Evolutionary conservation across 2,113 vertebrate species (phyloP).

Genomic region (Uria aalge): DNA sequence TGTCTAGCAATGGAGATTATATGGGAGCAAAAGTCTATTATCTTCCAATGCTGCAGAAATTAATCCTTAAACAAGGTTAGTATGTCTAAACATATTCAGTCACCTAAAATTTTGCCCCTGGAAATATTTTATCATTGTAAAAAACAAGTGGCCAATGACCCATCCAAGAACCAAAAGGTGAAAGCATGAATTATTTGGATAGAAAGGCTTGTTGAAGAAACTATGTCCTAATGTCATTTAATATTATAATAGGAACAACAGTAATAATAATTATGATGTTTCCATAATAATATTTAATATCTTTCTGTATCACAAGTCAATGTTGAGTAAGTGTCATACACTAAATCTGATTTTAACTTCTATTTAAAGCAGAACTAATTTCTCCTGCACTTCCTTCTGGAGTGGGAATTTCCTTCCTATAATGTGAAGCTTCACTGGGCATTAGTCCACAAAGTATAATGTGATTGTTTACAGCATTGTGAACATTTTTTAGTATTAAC

Average conservation of each 20-base stretch:
- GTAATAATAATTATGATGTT: not conserved
- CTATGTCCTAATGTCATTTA: not conserved
- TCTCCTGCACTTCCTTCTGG: not conserved
- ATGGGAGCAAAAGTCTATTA: not conserved
- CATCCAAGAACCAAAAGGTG: not conserved
- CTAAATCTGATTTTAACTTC: not conserved
- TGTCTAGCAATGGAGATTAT: not conserved
- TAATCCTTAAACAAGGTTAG: slow-evolving; percentile 41
- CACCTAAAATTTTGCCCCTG: not conserved
- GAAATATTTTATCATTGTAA: not conserved
- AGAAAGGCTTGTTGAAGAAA: not conserved
- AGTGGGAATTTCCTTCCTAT: not conserved
- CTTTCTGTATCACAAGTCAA: not conserved
- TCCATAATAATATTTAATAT: not conserved
- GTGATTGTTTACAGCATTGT: not conserved
- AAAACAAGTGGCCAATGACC: not conserved
- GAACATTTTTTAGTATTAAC: not conserved
- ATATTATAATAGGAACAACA: not conserved
- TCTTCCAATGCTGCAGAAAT: not conserved
- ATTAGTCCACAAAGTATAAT: not conserved
- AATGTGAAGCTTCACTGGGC: not conserved
- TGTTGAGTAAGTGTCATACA: not conserved
- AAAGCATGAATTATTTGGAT: not conserved
- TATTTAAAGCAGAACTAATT: not conserved
- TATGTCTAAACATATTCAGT: not conserved